phyloP scores from a whole-genome alignment of 2,888 invertebrate species.

The Tethea ocularis region DNA sequence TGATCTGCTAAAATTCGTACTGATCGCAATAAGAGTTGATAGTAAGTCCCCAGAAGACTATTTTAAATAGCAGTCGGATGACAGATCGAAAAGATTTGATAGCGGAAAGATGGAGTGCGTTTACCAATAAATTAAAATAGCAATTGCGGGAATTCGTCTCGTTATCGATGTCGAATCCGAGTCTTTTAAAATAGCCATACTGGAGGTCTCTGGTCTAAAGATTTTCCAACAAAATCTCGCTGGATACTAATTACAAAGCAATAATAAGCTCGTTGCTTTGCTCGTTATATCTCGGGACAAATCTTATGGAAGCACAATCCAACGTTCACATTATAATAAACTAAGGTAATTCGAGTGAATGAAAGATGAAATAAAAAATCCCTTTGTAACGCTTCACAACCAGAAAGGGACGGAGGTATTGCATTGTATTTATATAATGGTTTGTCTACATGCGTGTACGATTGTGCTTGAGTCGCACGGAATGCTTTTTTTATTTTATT shows the following conservation, averaged over 20 bases:
- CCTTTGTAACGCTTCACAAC: conserved; percentile 43
- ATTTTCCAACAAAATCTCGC: background rate
- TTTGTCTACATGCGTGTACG: conserved; percentile 75
- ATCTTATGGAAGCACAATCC: conserved; percentile 15
- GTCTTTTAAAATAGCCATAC: too few relatives aligned
- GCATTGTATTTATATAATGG: conserved; percentile 78
- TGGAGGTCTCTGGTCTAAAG: background rate
- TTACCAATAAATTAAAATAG: too few relatives aligned
- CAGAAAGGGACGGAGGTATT: conserved; percentile 49
- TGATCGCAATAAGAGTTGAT: too few relatives aligned
- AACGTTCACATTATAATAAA: conserved; percentile 51
- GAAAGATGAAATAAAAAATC: conserved; percentile 49
- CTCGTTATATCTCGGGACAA: conserved; percentile 5
- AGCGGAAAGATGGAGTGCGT: too few relatives aligned
- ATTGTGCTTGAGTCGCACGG: conserved; percentile 67
- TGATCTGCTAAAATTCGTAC: too few relatives aligned
- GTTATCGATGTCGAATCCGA: too few relatives aligned
- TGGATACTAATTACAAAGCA: background rate
- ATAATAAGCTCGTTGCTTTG: background rate
- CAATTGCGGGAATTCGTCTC: too few relatives aligned
- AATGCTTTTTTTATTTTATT: conserved; percentile 60
- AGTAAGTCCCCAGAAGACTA: too few relatives aligned
- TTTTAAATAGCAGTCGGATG: too few relatives aligned
- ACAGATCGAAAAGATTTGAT: too few relatives aligned
- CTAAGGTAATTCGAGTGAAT: conserved; percentile 56